Evolutionary conservation across 2,797 vertebrate species (phyloP), one percentile per base, ranked within the genome.

Genomic region (Nannoperca obscura): DNA sequence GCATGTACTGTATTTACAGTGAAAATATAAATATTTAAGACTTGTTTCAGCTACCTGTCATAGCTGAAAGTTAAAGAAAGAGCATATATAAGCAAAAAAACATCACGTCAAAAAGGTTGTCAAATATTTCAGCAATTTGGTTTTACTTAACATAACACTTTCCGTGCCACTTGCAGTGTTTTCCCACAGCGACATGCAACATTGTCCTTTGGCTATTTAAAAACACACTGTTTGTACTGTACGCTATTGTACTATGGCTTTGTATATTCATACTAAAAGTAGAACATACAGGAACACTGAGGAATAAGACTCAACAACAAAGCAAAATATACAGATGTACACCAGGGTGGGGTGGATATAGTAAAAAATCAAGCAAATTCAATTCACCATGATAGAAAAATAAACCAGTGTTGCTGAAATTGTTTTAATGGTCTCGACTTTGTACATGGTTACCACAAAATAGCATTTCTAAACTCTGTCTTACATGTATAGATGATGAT

Each of bases 181-280:
- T 67, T 78, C 58, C 79, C 72, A 66, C 59, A 61, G 57, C 2
- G 44, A 71, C 24, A 2, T 42, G 46, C 53, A 81, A 32, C 52
- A 36, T 30, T 72, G 40, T 77, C 34, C n/a, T 82, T 30, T 69
- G 74, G 52, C 73, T 71, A 71, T 73, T 81, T 47, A 62, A 77
- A 87, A 75, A 65, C 27, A 44, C 24, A 63, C 20, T 32, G 24
- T 78, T 47, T 47, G 19, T 66, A 47, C 11, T n/a, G 19, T 38
- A 19, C 47, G 20, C 14, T 38, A 19, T 40, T 22, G 27, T 24
- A 61, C 27, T 54, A 63, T 42, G 46, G 62, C 70, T 78, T 75
- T 80, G 63, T 72, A 50, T 30, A 71, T 75, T 81, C 49, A 61
- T 58, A 65, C 63, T 66, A 69, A 76, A 81, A 83, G 74, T 83